Evolutionary conservation across 2,113 vertebrate genomes (phyloP).

Genomic region (Petrocephalus zakoni): DNA sequence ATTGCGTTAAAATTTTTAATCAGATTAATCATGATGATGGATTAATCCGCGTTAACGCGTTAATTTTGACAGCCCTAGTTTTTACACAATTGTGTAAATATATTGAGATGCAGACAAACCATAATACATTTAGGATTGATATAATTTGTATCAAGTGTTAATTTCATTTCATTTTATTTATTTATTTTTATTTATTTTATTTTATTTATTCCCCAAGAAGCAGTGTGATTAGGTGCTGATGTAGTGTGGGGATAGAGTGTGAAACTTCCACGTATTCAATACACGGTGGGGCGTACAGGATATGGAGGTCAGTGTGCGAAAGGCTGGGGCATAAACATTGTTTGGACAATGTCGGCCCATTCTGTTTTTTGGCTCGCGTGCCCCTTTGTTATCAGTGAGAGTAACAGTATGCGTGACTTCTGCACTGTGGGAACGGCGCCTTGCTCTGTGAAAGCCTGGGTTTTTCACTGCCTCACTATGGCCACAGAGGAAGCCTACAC

Average conservation of each 20-base stretch:
- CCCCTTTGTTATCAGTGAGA: background rate
- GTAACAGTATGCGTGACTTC: slow-evolving; percentile 2
- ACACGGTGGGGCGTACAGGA: background rate
- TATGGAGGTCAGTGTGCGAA: background rate
- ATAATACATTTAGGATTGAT: background rate
- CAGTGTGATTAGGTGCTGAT: background rate
- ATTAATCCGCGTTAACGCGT: too few species aligned
- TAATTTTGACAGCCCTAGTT: too few species aligned
- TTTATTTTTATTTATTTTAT: too few species aligned
- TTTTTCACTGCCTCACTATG: background rate
- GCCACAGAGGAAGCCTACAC: background rate
- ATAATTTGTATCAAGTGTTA: background rate
- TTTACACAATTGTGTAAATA: background rate
- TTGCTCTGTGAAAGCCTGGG: background rate
- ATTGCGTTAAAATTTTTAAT: too few species aligned
- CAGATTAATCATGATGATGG: too few species aligned
- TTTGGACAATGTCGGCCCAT: background rate
- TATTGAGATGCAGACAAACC: background rate
- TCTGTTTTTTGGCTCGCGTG: background rate
- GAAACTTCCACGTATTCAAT: background rate
- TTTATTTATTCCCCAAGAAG: background rate
- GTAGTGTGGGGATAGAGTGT: background rate
- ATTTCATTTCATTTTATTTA: too few species aligned
- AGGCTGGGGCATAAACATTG: background rate
- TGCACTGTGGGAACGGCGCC: background rate